Base-by-base conservation (phyloP, 2,113 vertebrate species). In the Sinocyclocheilus rhinocerous region DNA sequence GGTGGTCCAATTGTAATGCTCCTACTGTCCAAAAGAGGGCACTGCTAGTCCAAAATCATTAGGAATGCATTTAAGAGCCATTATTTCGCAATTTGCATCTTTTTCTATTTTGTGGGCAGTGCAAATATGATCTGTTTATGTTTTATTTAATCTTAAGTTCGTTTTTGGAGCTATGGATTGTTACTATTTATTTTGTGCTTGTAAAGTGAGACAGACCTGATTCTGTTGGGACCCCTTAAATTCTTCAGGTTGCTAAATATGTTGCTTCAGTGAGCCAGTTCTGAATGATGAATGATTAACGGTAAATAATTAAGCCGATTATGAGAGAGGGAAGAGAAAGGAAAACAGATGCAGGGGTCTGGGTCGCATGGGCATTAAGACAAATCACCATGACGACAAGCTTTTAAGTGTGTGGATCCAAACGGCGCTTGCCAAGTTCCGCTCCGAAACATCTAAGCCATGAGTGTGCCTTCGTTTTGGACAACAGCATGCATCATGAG, bases 371-470 rank as follows among this genome's bases (percentile, higher is more conserved):
- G 91, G 92, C 92, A 91, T 87, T 92, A 93, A 92, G 93, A 93
- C 90, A 92, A 88, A 92, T 95, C 93, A 93, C 94, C 93, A 95
- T 95, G 94, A 94, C 92, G 94, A 95, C 94, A 90, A 36, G 87
- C 85, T 86, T 91, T 90, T 86, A 87, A 90, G 67, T 82, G 88
- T 88, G 89, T 88, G 88, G 90, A 90, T 92, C 87, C 83, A 72
- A 88, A 87, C 88, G 79, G 79, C 90, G 90, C 89, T 90, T 81
- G 89, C 89, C 88, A 89, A 89, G 90, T 84, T 81, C 90, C 45
- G 88, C 57, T 90, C 85, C 87, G 86, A 87, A 90, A 91, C 91
- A 90, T 89, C 59, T 67, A 86, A 87, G 88, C 88, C 10, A 87
- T 55, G 80, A 87, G 83, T 83, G 85, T 80, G 91, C 91, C 92